These are phyloP conservation scores for Corvus cornix DNA, from an alignment of 2,113 vertebrate species.

Conservation along the genomic window DNA sequence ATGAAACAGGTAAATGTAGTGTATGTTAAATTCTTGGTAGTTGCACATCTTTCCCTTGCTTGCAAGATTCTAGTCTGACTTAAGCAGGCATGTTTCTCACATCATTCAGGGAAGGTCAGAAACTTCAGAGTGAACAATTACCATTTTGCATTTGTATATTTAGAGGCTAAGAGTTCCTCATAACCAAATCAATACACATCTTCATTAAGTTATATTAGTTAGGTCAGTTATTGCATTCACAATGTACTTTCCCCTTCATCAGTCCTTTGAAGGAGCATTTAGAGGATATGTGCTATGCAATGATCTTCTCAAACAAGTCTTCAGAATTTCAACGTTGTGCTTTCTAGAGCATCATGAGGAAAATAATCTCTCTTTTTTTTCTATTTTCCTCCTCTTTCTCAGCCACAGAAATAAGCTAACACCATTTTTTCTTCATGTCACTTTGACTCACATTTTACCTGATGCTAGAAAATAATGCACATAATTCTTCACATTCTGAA, in stretches of 20 bases:
- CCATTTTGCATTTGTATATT: neutral
- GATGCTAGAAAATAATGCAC: neutral
- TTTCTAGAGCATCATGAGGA: neutral
- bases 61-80: neutral
- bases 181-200: slow-evolving; percentile 29
- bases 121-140: neutral
- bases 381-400: neutral
- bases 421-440: neutral
- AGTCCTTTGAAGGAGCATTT: slow-evolving; percentile 13
- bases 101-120: neutral
- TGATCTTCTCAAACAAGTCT: neutral
- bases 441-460: neutral
- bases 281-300: neutral
- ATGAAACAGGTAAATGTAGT: neutral
- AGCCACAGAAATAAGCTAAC: neutral
- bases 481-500: neutral
- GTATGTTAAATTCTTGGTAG: neutral
- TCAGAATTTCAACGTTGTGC: neutral
- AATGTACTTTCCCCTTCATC: slow-evolving; percentile 2
- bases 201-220: slow-evolving; percentile 18
- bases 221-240: neutral
- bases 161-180: neutral
- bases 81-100: neutral
- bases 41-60: neutral
- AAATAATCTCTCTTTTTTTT: neutral